Percentiles rank a stretch among this genome's conserved stretches.
Evolutionary conservation across 2,888 invertebrate species (phyloP).

Genomic region (Mythimna albipuncta): DNA sequence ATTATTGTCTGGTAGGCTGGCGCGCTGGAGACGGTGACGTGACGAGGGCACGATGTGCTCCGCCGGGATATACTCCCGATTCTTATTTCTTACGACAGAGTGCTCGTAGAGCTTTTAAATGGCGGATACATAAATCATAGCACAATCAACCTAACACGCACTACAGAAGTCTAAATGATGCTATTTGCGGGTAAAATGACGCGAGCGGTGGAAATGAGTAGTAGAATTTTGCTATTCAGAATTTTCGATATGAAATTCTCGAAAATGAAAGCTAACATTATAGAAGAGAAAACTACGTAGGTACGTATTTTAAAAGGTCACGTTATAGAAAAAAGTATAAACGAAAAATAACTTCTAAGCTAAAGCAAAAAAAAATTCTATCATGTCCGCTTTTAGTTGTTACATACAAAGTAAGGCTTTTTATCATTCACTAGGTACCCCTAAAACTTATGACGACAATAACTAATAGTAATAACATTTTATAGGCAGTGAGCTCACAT

Average conservation of each 20-base stretch:
- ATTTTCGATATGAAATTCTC: background rate
- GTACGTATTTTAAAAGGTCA: too few relatives aligned
- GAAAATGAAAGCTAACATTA: background rate
- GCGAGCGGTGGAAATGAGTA: background rate
- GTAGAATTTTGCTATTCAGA: background rate
- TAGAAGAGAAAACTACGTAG: background rate
- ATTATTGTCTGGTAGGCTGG: conserved; percentile 44
- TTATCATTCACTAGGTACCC: conserved; percentile 65
- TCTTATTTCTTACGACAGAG: conserved; percentile 17
- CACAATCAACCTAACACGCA: background rate
- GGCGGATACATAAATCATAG: too few relatives aligned
- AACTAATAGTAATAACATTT: conserved; percentile 85
- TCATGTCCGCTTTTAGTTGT: conserved; percentile 33
- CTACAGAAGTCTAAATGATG: background rate
- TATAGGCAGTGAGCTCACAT: conserved; percentile 81
- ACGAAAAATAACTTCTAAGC: background rate
- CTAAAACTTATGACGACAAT: conserved; percentile 80
- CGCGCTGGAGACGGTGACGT: conserved; percentile 28
- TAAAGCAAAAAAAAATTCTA: conserved; percentile 7
- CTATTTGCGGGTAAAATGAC: background rate
- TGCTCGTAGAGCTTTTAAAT: background rate
- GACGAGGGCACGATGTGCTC: conserved; percentile 30
- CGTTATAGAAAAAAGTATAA: background rate
- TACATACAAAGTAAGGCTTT: conserved; percentile 63
- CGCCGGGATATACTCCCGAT: conserved; percentile 27